Evolutionary conservation across 2,888 invertebrate genomes (phyloP).

Genomic region (Calliphora vomitoria): DNA sequence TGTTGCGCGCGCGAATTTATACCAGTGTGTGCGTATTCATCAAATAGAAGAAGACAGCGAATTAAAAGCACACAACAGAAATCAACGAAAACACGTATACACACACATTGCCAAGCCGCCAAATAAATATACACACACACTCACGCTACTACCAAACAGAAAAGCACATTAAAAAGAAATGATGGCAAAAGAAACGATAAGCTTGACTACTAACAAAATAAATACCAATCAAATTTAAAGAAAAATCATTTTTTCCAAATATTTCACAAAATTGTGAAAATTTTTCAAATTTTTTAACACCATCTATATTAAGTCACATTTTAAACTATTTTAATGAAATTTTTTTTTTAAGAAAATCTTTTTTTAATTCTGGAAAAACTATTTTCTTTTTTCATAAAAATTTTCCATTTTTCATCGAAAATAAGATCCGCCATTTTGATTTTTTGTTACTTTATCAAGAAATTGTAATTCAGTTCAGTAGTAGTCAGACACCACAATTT

Average conservation of each 20-base stretch:
- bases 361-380: constrained; percentile 33
- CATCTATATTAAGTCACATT: not conserved
- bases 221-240: constrained; percentile 5
- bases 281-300: constrained; percentile 4
- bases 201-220: constrained; percentile 33
- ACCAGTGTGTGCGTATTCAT: not conserved
- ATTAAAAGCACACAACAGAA: constrained; percentile 44
- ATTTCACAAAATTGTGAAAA: constrained; percentile 45
- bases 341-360: not conserved
- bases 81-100: constrained; percentile 65
- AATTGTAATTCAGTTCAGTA: constrained; percentile 60
- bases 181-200: constrained; percentile 46
- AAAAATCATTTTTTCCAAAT: constrained; percentile 15
- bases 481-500: constrained; percentile 38
- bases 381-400: not conserved
- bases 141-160: not conserved
- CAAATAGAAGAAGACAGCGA: constrained; percentile 31
- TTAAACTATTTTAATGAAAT: not conserved
- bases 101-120: constrained; percentile 60
- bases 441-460: constrained; percentile 65
- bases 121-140: constrained; percentile 22
- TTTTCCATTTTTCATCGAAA: constrained; percentile 60
- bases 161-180: constrained; percentile 20
- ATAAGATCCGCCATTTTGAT: constrained; percentile 75
- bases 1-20: constrained; percentile 62